These are phyloP conservation scores for Serinus canaria DNA, from an alignment of 2,113 vertebrate genomes.

Conservation along the genomic window DNA sequence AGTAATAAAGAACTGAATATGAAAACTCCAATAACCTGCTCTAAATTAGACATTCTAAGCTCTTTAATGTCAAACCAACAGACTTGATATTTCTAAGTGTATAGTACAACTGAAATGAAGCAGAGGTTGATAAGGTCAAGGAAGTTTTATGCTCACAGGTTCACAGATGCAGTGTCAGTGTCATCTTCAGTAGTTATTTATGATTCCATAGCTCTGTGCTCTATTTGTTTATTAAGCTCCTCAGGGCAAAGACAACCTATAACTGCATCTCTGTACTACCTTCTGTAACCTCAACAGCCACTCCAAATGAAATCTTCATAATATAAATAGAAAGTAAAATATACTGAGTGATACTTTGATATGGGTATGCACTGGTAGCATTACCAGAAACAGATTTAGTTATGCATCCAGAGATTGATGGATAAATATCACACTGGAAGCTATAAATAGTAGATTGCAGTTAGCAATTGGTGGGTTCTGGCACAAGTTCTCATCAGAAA, in stretches of 20 bases:
- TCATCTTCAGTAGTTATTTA: background rate
- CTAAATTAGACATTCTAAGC: background rate
- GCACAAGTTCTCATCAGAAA: background rate
- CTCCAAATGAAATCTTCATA: background rate
- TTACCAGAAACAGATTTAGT: constrained; percentile 1
- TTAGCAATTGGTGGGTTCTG: background rate
- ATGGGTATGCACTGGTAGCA: background rate
- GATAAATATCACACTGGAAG: constrained; percentile 23
- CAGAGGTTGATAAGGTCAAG: background rate
- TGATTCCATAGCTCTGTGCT: background rate
- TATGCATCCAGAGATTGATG: background rate
- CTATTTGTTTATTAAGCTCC: background rate
- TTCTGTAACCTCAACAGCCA: background rate
- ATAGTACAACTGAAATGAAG: background rate
- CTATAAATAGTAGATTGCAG: constrained; percentile 1
- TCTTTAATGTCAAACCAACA: background rate
- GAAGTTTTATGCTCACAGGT: background rate
- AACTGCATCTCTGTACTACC: background rate
- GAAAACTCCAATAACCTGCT: background rate
- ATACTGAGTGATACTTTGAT: background rate
- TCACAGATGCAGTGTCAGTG: background rate
- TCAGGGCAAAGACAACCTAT: background rate
- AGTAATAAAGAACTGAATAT: background rate
- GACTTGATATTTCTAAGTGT: background rate
- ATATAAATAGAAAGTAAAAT: constrained; percentile 12